Evolutionary conservation across 2,888 invertebrate species (phyloP).

Genomic region (Drosophila birchii): DNA sequence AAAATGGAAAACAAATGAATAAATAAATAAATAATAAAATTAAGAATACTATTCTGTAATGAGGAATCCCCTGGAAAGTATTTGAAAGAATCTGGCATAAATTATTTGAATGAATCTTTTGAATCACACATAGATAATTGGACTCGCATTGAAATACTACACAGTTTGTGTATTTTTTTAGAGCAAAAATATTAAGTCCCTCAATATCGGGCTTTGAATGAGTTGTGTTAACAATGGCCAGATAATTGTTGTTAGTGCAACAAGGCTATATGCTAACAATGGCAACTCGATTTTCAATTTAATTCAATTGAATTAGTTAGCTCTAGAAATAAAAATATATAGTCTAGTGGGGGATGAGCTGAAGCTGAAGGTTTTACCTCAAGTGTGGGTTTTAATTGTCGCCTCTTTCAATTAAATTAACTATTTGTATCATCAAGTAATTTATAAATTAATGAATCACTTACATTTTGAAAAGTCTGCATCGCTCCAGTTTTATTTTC

Average conservation of each 20-base stretch:
- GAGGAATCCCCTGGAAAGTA: background rate
- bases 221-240: conserved; percentile 22
- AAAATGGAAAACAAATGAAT: background rate
- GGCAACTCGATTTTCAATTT: background rate
- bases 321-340: conserved; percentile 8
- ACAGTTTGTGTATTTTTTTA: background rate
- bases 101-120: background rate
- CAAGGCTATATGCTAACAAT: conserved; percentile 24
- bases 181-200: conserved; percentile 1
- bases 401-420: background rate
- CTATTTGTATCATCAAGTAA: background rate
- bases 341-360: background rate
- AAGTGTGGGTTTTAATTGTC: background rate
- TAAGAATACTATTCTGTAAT: background rate
- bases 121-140: conserved; percentile 1
- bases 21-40: background rate
- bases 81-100: background rate
- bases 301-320: conserved; percentile 9
- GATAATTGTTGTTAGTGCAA: conserved; percentile 21
- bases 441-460: background rate
- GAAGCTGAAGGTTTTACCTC: conserved; percentile 1
- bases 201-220: conserved; percentile 23
- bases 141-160: background rate
- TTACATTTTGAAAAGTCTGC: background rate
- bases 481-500: background rate